These are phyloP conservation scores for Hydrozoanthus gracilis DNA, from an alignment of 92 coral and sea anemone genomes.

Conservation along the genomic window DNA sequence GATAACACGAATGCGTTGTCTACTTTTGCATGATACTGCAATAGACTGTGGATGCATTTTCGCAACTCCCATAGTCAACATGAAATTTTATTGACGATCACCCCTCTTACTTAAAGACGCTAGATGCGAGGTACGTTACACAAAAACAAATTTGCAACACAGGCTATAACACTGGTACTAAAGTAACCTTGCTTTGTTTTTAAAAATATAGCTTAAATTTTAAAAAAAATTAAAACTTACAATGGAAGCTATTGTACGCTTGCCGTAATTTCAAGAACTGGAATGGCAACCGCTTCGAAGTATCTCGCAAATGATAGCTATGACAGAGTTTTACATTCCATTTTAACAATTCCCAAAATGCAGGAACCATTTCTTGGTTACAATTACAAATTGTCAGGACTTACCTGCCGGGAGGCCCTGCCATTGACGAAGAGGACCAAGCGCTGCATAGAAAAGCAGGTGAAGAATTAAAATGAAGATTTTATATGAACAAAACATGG, in stretches of 20 bases:
- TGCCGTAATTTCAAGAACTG: not conserved
- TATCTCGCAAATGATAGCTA: slow-evolving; percentile 4
- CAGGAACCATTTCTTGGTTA: not conserved
- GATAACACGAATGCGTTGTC: no score
- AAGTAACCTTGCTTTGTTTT: not conserved
- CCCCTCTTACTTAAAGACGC: slow-evolving; percentile 15
- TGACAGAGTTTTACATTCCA: not conserved
- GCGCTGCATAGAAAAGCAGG: slow-evolving; percentile 36
- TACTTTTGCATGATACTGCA: not conserved
- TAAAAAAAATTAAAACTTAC: not conserved
- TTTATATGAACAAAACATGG: not conserved
- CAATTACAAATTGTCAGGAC: not conserved
- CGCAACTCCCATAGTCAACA: not conserved
- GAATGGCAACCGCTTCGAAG: not conserved
- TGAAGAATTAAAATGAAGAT: slow-evolving; percentile 28
- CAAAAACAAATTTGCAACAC: not conserved
- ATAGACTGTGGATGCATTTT: not conserved
- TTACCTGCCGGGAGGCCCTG: slow-evolving; percentile 50
- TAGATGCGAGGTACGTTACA: not conserved
- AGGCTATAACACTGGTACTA: not conserved
- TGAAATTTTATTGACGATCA: not conserved
- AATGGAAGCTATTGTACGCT: not conserved
- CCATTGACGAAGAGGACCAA: slow-evolving; percentile 36
- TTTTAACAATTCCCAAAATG: not conserved
- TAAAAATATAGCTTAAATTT: not conserved